Percentiles rank a stretch among this genome's conserved stretches.
Evolutionary conservation across 2,888 invertebrate species (phyloP).

Genomic region (Dynastes tityus): DNA sequence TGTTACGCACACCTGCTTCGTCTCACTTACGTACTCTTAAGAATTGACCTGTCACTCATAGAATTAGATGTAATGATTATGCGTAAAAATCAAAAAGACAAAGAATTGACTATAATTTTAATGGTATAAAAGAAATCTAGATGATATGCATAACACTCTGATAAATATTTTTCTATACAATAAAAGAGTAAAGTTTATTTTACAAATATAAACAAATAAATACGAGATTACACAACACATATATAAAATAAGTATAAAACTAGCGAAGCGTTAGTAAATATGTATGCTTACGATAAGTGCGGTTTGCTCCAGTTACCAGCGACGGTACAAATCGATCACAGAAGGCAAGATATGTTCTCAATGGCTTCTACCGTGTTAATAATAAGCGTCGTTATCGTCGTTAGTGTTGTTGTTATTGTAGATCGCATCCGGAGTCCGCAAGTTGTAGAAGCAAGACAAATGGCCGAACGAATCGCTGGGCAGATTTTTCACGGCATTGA

Average conservation of each 20-base stretch:
- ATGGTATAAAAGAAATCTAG: conserved; percentile 19
- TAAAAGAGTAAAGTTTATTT: not conserved
- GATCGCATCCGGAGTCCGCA: conserved; percentile 34
- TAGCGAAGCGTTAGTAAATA: conserved; percentile 27
- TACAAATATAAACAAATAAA: conserved; percentile 21
- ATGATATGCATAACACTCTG: conserved; percentile 36
- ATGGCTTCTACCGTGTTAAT: conserved; percentile 37
- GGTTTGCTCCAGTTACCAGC: conserved; percentile 6
- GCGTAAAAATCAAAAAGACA: conserved; percentile 30
- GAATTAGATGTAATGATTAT: not conserved
- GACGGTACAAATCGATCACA: conserved; percentile 7
- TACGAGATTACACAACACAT: conserved; percentile 22
- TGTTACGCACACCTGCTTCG: not conserved
- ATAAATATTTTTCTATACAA: conserved; percentile 40
- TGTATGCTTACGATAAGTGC: conserved; percentile 22
- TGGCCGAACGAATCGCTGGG: not conserved
- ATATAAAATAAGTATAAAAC: conserved; percentile 21
- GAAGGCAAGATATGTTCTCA: conserved; percentile 26
- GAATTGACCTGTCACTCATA: conserved; percentile 16
- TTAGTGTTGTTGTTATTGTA: conserved; percentile 41
- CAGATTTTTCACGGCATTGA: conserved; percentile 10
- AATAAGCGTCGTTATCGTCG: conserved; percentile 38
- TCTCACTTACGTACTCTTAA: not conserved
- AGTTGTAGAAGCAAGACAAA: conserved; percentile 30
- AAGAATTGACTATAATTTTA: conserved; percentile 18